Evolutionary conservation across 2,113 vertebrate species (phyloP), one percentile per base, ranked within the genome.

Genomic region (Rhea americana): DNA sequence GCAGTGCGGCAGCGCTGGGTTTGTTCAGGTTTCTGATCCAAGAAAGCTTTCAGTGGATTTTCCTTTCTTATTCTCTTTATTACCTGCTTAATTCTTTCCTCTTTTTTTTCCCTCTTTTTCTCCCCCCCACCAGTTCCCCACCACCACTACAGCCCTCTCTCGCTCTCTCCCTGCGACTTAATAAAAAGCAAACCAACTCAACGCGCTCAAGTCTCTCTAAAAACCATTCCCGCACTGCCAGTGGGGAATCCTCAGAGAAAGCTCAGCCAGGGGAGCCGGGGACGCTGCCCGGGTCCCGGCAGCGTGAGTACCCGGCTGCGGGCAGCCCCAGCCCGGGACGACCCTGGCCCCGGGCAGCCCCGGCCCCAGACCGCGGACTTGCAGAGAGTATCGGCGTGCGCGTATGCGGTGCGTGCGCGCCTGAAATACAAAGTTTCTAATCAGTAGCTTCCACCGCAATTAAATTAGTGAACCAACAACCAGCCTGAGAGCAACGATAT

Each of bases 51-150:
- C 93, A 90, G 68, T 11, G 53, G 89, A 85, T 94, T 92, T 82
- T 63, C 56, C 43, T 82, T 61, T 58, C 61, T 56, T 74, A 13
- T 35, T 91, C 90, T 66, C 90, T 92, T 92, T 95, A 96, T 94
- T 93, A 87, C 90, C 94, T 88, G 63, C 77, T 95, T 97, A 93
- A 94, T 95, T 93, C 78, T 90, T 83, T 86, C 87, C 68, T 96
- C 19, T 7, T 90, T 93, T 85, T 71, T 72, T 16, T 77, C 75
- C 47, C 30, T 51, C 56, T 61, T 25, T 43, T 8, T 35, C 39
- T 39, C 75, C 47, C 51, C 21, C 75, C 47, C 51, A 68, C 21
- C 17, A 74, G 56, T 30, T 80, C 76, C 20, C 47, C 39, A 63
- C 74, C 55, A 45, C 73, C 85, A 78, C 70, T 32, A 16, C 77